These are phyloP conservation scores for Masticophis lateralis DNA, from an alignment of 2,797 vertebrate species.

Conservation along the genomic window DNA sequence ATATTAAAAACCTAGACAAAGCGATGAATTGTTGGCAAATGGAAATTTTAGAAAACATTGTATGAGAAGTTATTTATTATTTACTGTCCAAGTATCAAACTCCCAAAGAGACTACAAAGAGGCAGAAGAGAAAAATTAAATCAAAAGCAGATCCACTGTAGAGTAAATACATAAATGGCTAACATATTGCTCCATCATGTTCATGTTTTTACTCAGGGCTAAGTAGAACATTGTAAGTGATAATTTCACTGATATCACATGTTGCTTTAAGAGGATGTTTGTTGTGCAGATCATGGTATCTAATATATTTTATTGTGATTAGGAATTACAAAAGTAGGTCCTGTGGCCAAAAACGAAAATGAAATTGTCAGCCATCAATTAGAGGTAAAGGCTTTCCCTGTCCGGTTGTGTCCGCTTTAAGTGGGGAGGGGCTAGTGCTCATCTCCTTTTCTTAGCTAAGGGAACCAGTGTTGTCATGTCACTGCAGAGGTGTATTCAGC, in stretches of 20 bases:
- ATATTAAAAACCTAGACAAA: background rate
- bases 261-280: background rate
- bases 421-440: background rate
- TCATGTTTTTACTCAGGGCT: background rate
- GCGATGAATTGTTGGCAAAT: background rate
- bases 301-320: background rate
- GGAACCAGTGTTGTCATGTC: background rate
- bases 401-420: background rate
- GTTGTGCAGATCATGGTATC: background rate
- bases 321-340: background rate
- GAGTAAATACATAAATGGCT: background rate
- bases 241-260: background rate
- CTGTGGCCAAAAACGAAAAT: background rate
- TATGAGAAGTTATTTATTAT: conserved; percentile 1
- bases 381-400: background rate
- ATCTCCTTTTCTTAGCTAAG: background rate
- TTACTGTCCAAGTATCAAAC: background rate
- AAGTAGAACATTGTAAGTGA: background rate
- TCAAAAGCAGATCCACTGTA: background rate
- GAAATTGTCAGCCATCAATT: background rate
- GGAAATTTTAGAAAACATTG: background rate
- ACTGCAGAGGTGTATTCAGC: no score
- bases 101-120: background rate
- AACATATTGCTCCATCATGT: background rate
- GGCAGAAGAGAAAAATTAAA: background rate